These are phyloP conservation scores for Xiphophorus couchianus DNA, from an alignment of 2,113 vertebrate species.

Conservation along the genomic window DNA sequence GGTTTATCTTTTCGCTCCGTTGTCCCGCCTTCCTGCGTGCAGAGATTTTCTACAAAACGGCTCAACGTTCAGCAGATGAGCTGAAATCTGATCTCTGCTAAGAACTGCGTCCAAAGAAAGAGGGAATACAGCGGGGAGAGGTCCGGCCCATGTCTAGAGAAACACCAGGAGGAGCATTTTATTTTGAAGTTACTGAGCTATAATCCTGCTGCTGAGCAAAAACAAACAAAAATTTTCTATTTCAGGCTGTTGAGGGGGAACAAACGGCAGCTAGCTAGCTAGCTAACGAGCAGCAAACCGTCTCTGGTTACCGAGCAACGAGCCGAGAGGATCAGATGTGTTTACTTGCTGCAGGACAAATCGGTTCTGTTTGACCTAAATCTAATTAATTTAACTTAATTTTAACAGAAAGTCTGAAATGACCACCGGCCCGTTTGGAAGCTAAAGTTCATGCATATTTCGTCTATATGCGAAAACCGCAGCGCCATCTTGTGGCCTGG, in stretches of 20 bases:
- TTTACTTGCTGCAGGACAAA: too few relatives aligned
- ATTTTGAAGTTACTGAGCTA: conserved; percentile 14
- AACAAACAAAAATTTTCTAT: not conserved
- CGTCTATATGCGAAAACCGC: too few relatives aligned
- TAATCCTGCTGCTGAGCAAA: not conserved
- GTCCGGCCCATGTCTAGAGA: conserved; percentile 11
- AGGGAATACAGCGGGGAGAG: conserved; percentile 3
- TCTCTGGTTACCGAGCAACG: not conserved
- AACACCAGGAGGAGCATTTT: conserved; percentile 4
- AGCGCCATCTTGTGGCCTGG: too few relatives aligned
- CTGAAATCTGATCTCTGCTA: conserved; percentile 17
- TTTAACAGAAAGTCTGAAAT: not conserved
- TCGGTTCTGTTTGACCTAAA: too few relatives aligned
- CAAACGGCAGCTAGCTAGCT: not conserved
- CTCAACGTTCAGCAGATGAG: not conserved
- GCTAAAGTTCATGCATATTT: too few relatives aligned
- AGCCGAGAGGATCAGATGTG: not conserved
- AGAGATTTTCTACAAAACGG: not conserved
- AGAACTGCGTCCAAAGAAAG: not conserved
- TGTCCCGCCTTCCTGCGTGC: not conserved
- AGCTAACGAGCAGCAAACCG: conserved; percentile 2
- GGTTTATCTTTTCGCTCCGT: not conserved
- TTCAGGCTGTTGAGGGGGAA: not conserved
- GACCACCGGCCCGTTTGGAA: too few relatives aligned
- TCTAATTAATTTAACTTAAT: not conserved